Percentiles rank a stretch among this genome's conserved stretches.
phyloP scores from a whole-genome alignment of 2,113 vertebrate genomes.

The Cariama cristata region DNA sequence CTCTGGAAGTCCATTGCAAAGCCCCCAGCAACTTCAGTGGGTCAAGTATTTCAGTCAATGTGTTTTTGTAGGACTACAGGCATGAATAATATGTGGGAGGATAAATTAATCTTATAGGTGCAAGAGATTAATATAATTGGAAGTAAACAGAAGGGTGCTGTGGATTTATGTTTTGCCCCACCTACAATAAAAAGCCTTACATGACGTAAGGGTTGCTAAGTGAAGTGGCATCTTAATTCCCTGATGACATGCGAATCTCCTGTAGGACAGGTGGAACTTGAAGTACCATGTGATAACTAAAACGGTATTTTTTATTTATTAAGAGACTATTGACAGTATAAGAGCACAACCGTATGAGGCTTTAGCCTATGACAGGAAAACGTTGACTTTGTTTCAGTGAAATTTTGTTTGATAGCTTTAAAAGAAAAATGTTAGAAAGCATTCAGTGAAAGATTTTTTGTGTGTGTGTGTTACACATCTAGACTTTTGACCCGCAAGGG shows the following conservation, averaged over 20 bases:
- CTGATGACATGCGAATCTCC: neutral
- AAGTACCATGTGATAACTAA: neutral
- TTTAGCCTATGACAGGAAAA: neutral
- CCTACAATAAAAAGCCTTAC: neutral
- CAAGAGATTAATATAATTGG: neutral
- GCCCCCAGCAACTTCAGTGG: neutral
- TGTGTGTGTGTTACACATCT: neutral
- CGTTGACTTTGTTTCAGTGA: neutral
- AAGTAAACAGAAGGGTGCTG: neutral
- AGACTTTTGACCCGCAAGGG: neutral
- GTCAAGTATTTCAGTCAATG: neutral
- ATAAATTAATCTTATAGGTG: neutral
- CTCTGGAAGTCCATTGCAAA: neutral
- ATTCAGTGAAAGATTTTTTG: neutral
- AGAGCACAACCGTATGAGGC: neutral
- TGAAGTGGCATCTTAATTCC: neutral
- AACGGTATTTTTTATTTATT: neutral
- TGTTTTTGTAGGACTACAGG: neutral
- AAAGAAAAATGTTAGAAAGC: neutral
- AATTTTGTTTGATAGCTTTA: neutral
- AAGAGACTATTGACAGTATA: neutral
- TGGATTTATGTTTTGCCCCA: neutral
- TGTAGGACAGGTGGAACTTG: conserved; percentile 3
- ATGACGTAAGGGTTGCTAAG: neutral
- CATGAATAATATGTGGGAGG: neutral